Evolutionary conservation across 2,797 vertebrate genomes (phyloP), one percentile per base, ranked within the genome.

Genomic region (Sciurus vulgaris): DNA sequence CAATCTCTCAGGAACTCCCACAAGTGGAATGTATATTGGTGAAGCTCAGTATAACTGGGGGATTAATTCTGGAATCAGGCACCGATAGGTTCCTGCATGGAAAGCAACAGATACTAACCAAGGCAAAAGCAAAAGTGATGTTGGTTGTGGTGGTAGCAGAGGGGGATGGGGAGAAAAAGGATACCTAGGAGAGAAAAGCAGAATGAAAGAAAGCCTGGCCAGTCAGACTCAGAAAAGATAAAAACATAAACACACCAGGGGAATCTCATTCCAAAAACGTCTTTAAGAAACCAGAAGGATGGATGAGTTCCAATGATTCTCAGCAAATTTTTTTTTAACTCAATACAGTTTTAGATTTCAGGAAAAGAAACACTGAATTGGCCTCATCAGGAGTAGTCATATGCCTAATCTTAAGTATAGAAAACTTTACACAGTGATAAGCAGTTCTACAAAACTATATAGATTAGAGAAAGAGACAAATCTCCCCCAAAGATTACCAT

Each of bases 231-330:
- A 7, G 61, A 86, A 95, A 82, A 92, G n/a, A 78, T 14, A 84
- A 67, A 76, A n/a, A 12, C 3, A 89, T 6, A 81, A 63, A 33
- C 2, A 69, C 13, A 47, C 30, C 6, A 38, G 33, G 30, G 33
- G 15, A 56, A 87, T 88, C 22, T 90, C 20, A 81, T 61, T 85
- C 69, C n/a, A 86, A 86, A 73, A 95, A 86, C 17, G 49, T 70
- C 15, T 90, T 83, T 38, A 51, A 70, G 69, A 91, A 96, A 87
- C 26, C 63, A 86, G 30, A 88, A 88, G 2, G 14, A 72, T 44
- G 24, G n/a, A 59, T 81, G 74, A 56, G 28, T 93, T 93, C 86
- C 49, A 69, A 2, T 28, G 35, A 89, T 5, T 59, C 65, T 74
- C 5, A 4, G 28, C n/a, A 51, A 41, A 65, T 70, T 69, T 9